Percentiles rank a stretch among this genome's conserved stretches.
phyloP scores from a whole-genome alignment of 2,797 vertebrate genomes.

The Scomberomorus guttatus region DNA sequence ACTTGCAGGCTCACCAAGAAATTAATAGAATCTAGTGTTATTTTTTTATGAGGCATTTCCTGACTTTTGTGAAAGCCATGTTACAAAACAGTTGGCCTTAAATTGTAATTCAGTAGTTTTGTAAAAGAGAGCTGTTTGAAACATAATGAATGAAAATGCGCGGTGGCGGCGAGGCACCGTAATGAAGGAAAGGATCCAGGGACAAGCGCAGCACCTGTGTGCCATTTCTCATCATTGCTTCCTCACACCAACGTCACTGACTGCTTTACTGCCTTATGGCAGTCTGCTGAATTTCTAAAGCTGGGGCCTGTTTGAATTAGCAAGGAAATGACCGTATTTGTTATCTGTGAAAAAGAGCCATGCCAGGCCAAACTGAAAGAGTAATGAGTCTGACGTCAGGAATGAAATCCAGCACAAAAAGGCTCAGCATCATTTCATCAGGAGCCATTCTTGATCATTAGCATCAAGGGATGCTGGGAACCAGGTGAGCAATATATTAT shows the following conservation, averaged over 20 bases:
- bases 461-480: conserved; percentile 59
- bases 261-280: conserved; percentile 73
- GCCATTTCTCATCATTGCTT: conserved; percentile 83
- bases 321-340: conserved; percentile 80
- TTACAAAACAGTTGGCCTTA: conserved; percentile 10
- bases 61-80: conserved; percentile 12
- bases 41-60: conserved; percentile 14
- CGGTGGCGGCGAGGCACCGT: conserved; percentile 23
- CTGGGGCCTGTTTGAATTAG: conserved; percentile 71
- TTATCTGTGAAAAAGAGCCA: conserved; percentile 84
- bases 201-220: conserved; percentile 77
- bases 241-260: conserved; percentile 55
- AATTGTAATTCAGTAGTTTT: conserved; percentile 33
- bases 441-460: conserved; percentile 85
- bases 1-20: conserved; percentile 3
- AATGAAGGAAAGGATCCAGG: conserved; percentile 67
- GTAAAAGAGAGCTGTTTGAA: conserved; percentile 47
- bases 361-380: conserved; percentile 88
- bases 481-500: conserved; percentile 50
- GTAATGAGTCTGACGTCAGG: conserved; percentile 86
- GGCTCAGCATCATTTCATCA: conserved; percentile 90
- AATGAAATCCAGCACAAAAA: conserved; percentile 76
- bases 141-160: conserved; percentile 42
- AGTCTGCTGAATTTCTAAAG: conserved; percentile 67
- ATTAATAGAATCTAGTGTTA: neutral